Percentiles rank a stretch among this genome's conserved stretches.
Evolutionary conservation across 1,140 invertebrate species (phyloP).

Genomic region (Triops longicaudatus): DNA sequence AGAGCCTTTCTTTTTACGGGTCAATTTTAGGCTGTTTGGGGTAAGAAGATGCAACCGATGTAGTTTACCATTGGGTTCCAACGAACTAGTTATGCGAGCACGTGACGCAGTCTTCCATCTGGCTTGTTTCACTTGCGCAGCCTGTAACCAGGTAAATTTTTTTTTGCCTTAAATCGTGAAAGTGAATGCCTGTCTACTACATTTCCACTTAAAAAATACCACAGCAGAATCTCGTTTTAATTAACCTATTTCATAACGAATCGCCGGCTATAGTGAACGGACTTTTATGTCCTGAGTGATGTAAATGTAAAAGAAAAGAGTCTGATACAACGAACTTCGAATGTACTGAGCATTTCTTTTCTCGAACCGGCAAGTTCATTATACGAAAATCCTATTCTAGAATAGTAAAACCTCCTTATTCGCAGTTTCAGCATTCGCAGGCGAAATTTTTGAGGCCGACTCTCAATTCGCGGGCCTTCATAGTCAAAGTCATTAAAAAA

Average conservation of each 20-base stretch:
- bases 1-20: neutral
- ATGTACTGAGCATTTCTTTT: too few relatives aligned
- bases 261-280: too few relatives aligned
- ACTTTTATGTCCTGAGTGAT: too few relatives aligned
- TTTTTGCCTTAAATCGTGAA: neutral
- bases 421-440: too few relatives aligned
- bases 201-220: constrained; percentile 20
- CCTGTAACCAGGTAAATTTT: constrained; percentile 54
- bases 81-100: constrained; percentile 85
- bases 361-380: too few relatives aligned
- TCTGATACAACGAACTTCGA: neutral
- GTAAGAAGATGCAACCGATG: constrained; percentile 30
- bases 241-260: too few relatives aligned
- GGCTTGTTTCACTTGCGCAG: constrained; percentile 79
- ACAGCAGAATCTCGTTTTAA: neutral
- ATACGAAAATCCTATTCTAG: too few relatives aligned
- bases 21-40: constrained; percentile 26
- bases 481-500: too few relatives aligned
- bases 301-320: too few relatives aligned
- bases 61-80: constrained; percentile 54
- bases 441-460: too few relatives aligned
- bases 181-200: neutral
- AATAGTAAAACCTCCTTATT: too few relatives aligned
- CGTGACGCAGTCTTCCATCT: constrained; percentile 80
- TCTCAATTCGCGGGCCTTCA: too few relatives aligned